Evolutionary conservation across 1,140 invertebrate species (phyloP).

Genomic region (Drosophila nasuta): DNA sequence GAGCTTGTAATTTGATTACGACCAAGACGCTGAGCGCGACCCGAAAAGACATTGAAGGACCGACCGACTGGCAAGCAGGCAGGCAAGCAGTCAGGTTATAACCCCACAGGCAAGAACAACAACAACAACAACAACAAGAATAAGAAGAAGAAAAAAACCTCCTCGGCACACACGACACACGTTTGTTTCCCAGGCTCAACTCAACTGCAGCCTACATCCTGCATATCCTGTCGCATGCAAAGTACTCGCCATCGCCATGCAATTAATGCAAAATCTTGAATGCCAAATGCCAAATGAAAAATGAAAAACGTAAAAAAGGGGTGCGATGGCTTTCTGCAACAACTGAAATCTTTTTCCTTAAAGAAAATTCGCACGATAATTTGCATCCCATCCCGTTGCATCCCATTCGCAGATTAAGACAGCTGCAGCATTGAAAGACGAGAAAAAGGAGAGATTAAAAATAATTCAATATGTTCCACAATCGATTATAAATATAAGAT

Average conservation of each 20-base stretch:
- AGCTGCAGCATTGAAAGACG: constrained; percentile 17
- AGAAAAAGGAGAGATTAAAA: neutral
- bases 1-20: constrained; percentile 77
- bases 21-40: constrained; percentile 35
- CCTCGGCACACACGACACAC: neutral
- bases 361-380: constrained; percentile 51
- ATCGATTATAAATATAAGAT: no score
- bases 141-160: neutral
- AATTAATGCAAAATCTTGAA: constrained; percentile 32
- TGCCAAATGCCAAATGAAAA: constrained; percentile 12
- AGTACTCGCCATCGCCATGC: constrained; percentile 25
- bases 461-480: neutral
- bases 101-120: neutral
- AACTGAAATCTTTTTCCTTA: neutral
- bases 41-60: constrained; percentile 36
- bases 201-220: constrained; percentile 15
- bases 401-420: constrained; percentile 2
- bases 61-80: constrained; percentile 11
- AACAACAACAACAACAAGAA: neutral
- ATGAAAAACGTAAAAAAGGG: constrained; percentile 14
- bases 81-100: constrained; percentile 41
- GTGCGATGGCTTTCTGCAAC: constrained; percentile 20
- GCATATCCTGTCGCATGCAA: constrained; percentile 36
- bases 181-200: constrained; percentile 57
- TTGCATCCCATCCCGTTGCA: constrained; percentile 29